phyloP scores from a whole-genome alignment of 2,888 invertebrate genomes.

The Cremastinae sp. region DNA sequence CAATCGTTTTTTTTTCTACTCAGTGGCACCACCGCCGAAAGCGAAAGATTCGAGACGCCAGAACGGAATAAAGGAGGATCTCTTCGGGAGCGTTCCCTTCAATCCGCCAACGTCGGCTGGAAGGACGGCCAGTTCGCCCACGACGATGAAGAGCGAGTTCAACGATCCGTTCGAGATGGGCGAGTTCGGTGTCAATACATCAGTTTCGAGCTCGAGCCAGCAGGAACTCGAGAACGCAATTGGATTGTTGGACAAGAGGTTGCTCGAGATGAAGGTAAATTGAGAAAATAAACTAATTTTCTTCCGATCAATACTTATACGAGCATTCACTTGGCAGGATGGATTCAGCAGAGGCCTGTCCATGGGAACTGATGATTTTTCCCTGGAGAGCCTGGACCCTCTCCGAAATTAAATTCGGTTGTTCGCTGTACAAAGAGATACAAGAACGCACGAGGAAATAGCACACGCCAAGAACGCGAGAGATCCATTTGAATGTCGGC shows the following conservation, averaged over 20 bases:
- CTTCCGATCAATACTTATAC: too few species aligned
- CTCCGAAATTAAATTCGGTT: constrained; percentile 85
- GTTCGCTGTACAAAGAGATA: background rate
- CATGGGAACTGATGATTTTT: constrained; percentile 96
- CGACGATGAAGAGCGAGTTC: constrained; percentile 75
- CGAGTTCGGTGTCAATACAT: constrained; percentile 82
- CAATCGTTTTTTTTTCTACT: constrained; percentile 1
- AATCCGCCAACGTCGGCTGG: constrained; percentile 79
- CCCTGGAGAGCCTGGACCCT: constrained; percentile 96
- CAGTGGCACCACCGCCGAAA: constrained; percentile 96
- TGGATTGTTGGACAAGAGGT: constrained; percentile 89
- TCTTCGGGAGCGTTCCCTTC: constrained; percentile 92
- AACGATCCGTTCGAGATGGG: constrained; percentile 94
- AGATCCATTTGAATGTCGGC: constrained; percentile 48
- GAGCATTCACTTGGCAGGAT: constrained; percentile 84
- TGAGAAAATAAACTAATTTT: too few species aligned
- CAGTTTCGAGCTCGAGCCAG: constrained; percentile 81
- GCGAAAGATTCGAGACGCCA: constrained; percentile 81
- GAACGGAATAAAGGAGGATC: constrained; percentile 84
- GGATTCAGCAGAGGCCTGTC: constrained; percentile 93
- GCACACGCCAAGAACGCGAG: constrained; percentile 28
- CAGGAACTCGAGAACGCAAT: constrained; percentile 88
- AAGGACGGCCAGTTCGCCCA: constrained; percentile 59
- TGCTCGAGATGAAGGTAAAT: constrained; percentile 92
- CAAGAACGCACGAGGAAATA: constrained; percentile 34